Conservation (phyloP, 1,140 invertebrate species). For the Spodoptera litura region DNA sequence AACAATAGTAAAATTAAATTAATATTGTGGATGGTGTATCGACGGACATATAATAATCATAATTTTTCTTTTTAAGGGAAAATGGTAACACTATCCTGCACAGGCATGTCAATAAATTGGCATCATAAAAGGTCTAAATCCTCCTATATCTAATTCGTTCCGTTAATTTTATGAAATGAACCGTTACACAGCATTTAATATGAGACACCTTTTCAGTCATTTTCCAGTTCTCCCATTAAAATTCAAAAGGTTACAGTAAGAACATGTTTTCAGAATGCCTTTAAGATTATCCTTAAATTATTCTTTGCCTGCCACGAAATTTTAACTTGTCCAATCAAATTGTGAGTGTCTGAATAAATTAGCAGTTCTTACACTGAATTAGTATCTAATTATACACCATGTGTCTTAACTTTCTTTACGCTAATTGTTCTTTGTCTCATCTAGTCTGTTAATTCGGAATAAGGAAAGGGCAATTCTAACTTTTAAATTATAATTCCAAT, state of each 20-base stretch:
- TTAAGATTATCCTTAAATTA: background rate
- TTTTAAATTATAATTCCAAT: background rate
- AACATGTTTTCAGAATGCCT: too few species aligned
- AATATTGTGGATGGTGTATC: too few species aligned
- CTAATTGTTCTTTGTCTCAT: slow-evolving; percentile 21
- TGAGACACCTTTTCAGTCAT: too few species aligned
- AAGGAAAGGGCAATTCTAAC: background rate
- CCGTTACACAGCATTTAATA: too few species aligned
- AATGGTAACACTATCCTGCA: too few species aligned
- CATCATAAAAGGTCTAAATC: too few species aligned
- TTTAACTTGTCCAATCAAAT: slow-evolving; percentile 18
- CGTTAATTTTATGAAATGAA: too few species aligned
- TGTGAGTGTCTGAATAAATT: slow-evolving; percentile 6
- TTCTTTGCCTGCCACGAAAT: background rate
- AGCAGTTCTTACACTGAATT: slow-evolving; percentile 2
- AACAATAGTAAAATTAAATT: background rate
- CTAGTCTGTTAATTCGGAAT: background rate
- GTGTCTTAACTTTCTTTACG: slow-evolving; percentile 2
- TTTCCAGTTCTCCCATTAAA: too few species aligned
- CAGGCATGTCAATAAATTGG: too few species aligned
- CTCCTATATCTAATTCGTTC: too few species aligned
- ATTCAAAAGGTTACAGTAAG: background rate
- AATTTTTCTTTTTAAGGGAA: too few species aligned
- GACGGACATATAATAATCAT: too few species aligned
- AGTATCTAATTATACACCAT: background rate